Conservation (phyloP, 2,888 invertebrate genomes). For the Meteorus cinctellus region DNA sequence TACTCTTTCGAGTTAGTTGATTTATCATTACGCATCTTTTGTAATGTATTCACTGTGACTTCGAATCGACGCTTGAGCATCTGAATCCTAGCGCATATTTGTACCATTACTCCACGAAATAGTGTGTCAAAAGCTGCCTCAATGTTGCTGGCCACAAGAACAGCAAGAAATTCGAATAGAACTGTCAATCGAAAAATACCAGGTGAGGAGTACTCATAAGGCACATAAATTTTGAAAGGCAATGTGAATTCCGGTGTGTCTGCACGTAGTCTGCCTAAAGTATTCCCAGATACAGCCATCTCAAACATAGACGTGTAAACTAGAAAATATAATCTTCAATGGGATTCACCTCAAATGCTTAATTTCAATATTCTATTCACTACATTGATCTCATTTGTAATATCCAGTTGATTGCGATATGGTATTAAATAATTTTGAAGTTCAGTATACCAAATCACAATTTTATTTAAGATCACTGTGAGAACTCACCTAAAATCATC, state of each 20-base stretch:
- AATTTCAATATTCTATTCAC: too few species aligned
- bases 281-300: constrained; percentile 12
- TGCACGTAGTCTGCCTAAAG: constrained; percentile 34
- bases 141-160: constrained; percentile 29
- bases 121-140: constrained; percentile 61
- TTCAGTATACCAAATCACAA: too few species aligned
- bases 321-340: constrained; percentile 3
- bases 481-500: constrained; percentile 38
- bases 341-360: not conserved
- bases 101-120: constrained; percentile 55
- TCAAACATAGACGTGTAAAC: not conserved
- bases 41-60: constrained; percentile 28
- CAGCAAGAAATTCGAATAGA: constrained; percentile 45
- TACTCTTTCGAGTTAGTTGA: not conserved
- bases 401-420: too few species aligned
- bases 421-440: too few species aligned
- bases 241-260: constrained; percentile 43
- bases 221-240: constrained; percentile 50
- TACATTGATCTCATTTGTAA: too few species aligned
- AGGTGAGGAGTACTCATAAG: constrained; percentile 46
- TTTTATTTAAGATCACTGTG: too few species aligned
- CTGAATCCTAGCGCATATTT: constrained; percentile 60
- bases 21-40: not conserved
- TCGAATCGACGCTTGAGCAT: constrained; percentile 57
- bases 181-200: constrained; percentile 43